Conservation (phyloP, 2,797 vertebrate genomes). For the Luscinia luscinia region DNA sequence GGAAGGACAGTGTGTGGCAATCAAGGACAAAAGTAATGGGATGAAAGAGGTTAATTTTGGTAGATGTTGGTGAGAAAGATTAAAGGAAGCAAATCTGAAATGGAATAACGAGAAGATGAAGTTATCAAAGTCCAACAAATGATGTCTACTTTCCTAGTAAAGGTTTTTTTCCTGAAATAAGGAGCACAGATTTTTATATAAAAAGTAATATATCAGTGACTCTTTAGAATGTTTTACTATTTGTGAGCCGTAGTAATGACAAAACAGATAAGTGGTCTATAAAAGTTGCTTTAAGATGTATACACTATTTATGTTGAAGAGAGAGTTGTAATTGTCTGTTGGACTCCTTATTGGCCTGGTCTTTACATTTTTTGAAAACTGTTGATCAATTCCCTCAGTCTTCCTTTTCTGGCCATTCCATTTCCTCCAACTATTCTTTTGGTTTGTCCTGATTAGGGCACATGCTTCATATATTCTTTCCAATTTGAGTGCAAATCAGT, state of each 20-base stretch:
- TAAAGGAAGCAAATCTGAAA: neutral
- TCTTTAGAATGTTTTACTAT: neutral
- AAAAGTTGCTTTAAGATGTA: neutral
- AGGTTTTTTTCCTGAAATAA: neutral
- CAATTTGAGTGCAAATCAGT: neutral
- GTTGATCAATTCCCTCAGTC: neutral
- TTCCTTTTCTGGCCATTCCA: neutral
- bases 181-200: neutral
- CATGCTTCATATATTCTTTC: neutral
- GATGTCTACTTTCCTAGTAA: neutral
- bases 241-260: neutral
- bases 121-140: neutral
- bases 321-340: neutral
- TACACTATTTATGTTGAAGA: neutral
- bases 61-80: neutral
- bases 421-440: neutral
- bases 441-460: neutral
- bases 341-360: neutral
- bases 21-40: neutral
- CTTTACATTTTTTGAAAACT: neutral
- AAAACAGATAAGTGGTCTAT: neutral
- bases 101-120: neutral
- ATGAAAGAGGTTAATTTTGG: neutral
- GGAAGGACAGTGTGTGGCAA: neutral
- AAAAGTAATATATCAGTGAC: neutral